Conservation (phyloP, 2,888 invertebrate species). For the Amiota communis region DNA sequence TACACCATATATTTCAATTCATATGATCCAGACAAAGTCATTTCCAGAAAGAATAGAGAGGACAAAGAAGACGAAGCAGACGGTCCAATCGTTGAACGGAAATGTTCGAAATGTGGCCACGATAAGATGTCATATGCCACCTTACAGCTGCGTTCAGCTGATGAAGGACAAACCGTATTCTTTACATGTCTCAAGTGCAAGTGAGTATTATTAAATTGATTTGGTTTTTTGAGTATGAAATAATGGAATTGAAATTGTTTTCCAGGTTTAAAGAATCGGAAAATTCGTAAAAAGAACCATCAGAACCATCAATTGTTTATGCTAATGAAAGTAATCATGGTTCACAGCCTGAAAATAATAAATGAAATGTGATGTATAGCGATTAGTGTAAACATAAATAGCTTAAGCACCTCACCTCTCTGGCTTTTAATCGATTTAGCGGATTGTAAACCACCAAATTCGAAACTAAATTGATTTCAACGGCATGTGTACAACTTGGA, state of each 20-base stretch:
- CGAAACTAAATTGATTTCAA: constrained; percentile 83
- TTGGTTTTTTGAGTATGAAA: neutral
- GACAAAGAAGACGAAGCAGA: constrained; percentile 76
- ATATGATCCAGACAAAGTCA: constrained; percentile 69
- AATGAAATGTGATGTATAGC: constrained; percentile 31
- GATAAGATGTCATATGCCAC: constrained; percentile 97
- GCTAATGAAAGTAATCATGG: constrained; percentile 68
- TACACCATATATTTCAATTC: constrained; percentile 84
- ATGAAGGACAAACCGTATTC: constrained; percentile 99
- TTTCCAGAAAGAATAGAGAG: constrained; percentile 64
- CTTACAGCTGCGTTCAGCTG: constrained; percentile 94
- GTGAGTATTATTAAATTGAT: constrained; percentile 54
- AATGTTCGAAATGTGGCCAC: constrained; percentile 90
- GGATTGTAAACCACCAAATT: constrained; percentile 88
- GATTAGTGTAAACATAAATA: neutral
- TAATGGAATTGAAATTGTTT: constrained; percentile 27
- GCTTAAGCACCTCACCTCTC: constrained; percentile 75
- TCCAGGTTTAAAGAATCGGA: constrained; percentile 70
- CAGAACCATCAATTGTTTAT: too few species aligned
- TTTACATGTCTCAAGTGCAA: constrained; percentile 94
- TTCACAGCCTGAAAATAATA: constrained; percentile 62
- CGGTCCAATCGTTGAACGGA: constrained; percentile 86
- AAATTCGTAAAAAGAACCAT: constrained; percentile 62
- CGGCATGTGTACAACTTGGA: constrained; percentile 81
- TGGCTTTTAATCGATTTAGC: constrained; percentile 82